Evolutionary conservation across 2,888 invertebrate genomes (phyloP).

Genomic region (Myopa tessellatipennis): DNA sequence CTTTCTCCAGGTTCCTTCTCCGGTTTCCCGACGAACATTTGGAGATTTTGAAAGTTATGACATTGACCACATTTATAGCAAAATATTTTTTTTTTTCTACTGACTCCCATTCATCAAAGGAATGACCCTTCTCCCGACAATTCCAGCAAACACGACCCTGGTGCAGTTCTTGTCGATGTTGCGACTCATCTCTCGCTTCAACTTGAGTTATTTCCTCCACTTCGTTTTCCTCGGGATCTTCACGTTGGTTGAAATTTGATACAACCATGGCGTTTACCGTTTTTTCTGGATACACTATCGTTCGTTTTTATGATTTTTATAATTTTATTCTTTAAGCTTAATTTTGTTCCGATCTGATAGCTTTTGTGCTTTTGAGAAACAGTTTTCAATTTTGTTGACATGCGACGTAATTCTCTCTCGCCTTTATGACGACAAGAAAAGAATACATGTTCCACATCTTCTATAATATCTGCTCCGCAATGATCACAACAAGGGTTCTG

Average conservation of each 20-base stretch:
- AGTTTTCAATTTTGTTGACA: no score
- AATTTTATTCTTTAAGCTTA: no score
- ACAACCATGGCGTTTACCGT: neutral
- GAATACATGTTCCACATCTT: no score
- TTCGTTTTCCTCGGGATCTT: neutral
- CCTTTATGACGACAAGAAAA: no score
- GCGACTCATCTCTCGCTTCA: neutral
- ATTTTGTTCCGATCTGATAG: no score
- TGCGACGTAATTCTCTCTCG: no score
- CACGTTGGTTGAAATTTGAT: no score
- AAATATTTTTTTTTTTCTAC: neutral
- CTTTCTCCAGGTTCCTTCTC: neutral
- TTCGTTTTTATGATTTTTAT: no score
- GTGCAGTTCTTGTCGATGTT: neutral
- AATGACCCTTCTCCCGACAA: neutral
- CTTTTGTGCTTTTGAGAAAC: no score
- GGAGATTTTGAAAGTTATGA: neutral
- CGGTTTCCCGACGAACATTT: conserved; percentile 22
- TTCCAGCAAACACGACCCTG: neutral
- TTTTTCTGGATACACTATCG: no score
- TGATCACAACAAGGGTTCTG: no score
- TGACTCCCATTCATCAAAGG: neutral
- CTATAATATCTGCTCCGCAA: no score
- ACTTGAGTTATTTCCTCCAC: neutral
- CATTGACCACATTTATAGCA: neutral